These are phyloP conservation scores for Candoia aspera DNA, from an alignment of 2,113 vertebrate species.

Conservation along the genomic window DNA sequence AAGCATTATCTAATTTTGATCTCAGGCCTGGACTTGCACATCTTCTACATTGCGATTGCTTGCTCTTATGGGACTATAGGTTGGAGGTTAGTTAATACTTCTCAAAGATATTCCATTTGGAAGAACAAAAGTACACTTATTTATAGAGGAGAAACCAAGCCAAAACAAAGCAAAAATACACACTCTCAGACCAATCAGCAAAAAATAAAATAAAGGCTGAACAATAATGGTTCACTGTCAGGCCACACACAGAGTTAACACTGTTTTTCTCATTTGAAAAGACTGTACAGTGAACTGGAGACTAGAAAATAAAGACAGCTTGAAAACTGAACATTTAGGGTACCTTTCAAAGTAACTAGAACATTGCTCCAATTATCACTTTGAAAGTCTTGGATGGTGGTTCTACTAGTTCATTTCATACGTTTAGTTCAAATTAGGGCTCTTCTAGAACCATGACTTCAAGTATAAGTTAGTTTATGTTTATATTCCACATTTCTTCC, in stretches of 20 bases:
- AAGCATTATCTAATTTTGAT: conserved; percentile 58
- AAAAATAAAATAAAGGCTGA: background rate
- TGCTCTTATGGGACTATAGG: conserved; percentile 3
- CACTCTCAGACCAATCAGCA: conserved; percentile 17
- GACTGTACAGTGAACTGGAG: conserved; percentile 5
- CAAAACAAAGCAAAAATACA: conserved; percentile 53
- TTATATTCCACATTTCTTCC: background rate
- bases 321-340: background rate
- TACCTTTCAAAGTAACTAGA: background rate
- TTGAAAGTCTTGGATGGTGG: background rate
- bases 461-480: background rate
- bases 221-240: conserved; percentile 39
- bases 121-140: conserved; percentile 53
- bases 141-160: conserved; percentile 38
- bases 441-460: background rate
- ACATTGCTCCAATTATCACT: background rate
- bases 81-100: conserved; percentile 46
- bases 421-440: background rate
- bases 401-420: background rate
- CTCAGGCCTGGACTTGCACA: conserved; percentile 43
- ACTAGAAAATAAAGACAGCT: background rate
- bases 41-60: conserved; percentile 39
- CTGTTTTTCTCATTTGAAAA: conserved; percentile 26
- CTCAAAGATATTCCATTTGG: conserved; percentile 25
- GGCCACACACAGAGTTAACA: conserved; percentile 9